A percentile compares a stretch with the other conserved stretches of the same genome.
These are phyloP conservation scores for Xyliphius kryptos DNA, from an alignment of 2,113 vertebrate genomes.

Conservation along the genomic window DNA sequence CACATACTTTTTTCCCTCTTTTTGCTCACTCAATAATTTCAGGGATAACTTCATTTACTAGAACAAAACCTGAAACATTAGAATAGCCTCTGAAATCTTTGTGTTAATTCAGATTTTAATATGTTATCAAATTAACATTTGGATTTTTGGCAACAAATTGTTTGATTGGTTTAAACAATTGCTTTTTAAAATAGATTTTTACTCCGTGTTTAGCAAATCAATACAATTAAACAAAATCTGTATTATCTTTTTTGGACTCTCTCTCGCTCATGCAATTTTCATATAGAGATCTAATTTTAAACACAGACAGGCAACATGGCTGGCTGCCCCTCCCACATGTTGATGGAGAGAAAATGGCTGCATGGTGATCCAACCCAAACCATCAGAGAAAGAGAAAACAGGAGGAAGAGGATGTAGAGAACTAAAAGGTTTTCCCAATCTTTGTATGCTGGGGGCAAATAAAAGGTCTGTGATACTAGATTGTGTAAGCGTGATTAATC, in stretches of 20 bases:
- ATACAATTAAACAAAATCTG: neutral
- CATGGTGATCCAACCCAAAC: conserved; percentile 24
- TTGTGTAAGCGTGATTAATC: neutral
- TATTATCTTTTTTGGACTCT: neutral
- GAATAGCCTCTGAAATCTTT: neutral
- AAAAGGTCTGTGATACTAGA: neutral
- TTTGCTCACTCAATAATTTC: conserved; percentile 1
- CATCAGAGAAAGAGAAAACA: conserved; percentile 1
- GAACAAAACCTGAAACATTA: conserved; percentile 14
- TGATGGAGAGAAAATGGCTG: conserved; percentile 39
- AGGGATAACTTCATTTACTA: conserved; percentile 4
- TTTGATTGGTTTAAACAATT: no score
- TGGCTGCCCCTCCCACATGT: conserved; percentile 36
- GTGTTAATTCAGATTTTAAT: conserved; percentile 4
- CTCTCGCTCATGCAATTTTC: neutral
- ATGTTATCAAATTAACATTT: neutral
- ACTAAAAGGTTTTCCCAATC: neutral
- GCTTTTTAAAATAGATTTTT: neutral
- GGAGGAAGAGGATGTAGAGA: neutral
- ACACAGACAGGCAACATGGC: conserved; percentile 33
- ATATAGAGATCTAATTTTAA: conserved; percentile 25
- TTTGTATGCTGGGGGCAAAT: no score
- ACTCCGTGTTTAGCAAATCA: neutral
- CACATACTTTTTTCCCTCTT: conserved; percentile 4
- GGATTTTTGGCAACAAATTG: neutral